phyloP scores from a whole-genome alignment of 2,888 invertebrate species.

The Aleiodes alternator region DNA sequence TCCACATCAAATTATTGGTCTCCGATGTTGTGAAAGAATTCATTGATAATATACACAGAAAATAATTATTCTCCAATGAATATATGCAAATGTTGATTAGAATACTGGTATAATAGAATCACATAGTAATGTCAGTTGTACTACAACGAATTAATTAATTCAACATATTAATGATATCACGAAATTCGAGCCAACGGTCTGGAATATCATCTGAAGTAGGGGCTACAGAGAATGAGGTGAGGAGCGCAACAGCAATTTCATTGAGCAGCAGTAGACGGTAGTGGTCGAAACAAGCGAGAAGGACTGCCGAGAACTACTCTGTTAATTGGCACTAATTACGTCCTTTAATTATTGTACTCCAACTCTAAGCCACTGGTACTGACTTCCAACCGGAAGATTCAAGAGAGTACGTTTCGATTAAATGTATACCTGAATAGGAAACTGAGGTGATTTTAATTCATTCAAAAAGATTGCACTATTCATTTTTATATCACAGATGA shows the following conservation, averaged over 20 bases:
- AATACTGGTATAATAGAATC: no score
- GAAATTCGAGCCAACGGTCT: conserved; percentile 33
- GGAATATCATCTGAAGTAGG: conserved; percentile 36
- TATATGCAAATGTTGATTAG: no score
- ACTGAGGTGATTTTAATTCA: no score
- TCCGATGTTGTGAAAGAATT: no score
- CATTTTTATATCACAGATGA: no score
- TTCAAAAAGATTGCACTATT: no score
- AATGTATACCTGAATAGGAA: background rate
- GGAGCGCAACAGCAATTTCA: conserved; percentile 30
- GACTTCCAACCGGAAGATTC: conserved; percentile 50
- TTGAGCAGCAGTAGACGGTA: conserved; percentile 34
- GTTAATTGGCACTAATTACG: conserved; percentile 69
- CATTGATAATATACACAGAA: no score
- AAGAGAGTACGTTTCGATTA: conserved; percentile 7
- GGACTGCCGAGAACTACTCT: conserved; percentile 59
- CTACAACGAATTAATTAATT: conserved; percentile 25
- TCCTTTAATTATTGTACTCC: conserved; percentile 68
- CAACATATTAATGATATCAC: conserved; percentile 20
- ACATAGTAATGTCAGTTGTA: no score
- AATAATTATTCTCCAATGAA: no score
- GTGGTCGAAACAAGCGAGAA: conserved; percentile 52
- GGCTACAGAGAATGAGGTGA: conserved; percentile 29
- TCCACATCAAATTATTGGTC: no score
- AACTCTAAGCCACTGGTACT: conserved; percentile 59